Evolutionary conservation across 1,140 invertebrate species (phyloP), one percentile per base, ranked within the genome.

Genomic region (Sitobion miscanthi): DNA sequence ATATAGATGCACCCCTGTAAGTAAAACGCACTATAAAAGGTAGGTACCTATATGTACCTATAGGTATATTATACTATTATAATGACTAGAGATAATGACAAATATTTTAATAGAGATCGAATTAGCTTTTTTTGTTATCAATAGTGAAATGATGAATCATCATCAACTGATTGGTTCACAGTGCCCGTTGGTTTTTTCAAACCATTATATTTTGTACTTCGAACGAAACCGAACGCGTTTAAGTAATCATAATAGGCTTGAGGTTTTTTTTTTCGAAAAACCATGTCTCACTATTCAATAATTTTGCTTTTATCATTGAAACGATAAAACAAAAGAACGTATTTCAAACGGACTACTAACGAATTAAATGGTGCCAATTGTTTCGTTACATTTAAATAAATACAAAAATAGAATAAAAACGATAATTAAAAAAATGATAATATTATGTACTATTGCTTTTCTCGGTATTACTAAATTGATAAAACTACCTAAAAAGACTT

Each of bases 301-400:
- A 77, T n/a, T 77, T 77, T 77, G n/a, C 20, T 77, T 77, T 77
- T 77, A 77, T 35, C 4, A n/a, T 17, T 77, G 14, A 77, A n/a
- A 77, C 62, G 30, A 77, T 77, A n/a, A 77, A 77, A 77, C n/a
- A 77, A 77, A 77, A 77, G n/a, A 77, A 77, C 3, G 62, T 77
- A 77, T n/a, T 77, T n/a, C 14, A 35, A n/a, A 77, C 62, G n/a
- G n/a, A 77, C 14, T 77, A 77, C 30, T n/a, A 77, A 77, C 30
- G 62, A n/a, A 17, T n/a, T 77, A 77, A 77, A 77, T 77, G 30
- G 62, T 77, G 62, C 30, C n/a, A 77, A n/a, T n/a, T 77, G 30
- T 77, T 77, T 77, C 62, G 30, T 77, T 77, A 77, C 30, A 77
- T n/a, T 77, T 77, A 77, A 83, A 83, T 23, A 83, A 83, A 83